These are phyloP conservation scores for Cremastobaeus sp. DNA, from an alignment of 2,888 invertebrate species.

Conservation along the genomic window DNA sequence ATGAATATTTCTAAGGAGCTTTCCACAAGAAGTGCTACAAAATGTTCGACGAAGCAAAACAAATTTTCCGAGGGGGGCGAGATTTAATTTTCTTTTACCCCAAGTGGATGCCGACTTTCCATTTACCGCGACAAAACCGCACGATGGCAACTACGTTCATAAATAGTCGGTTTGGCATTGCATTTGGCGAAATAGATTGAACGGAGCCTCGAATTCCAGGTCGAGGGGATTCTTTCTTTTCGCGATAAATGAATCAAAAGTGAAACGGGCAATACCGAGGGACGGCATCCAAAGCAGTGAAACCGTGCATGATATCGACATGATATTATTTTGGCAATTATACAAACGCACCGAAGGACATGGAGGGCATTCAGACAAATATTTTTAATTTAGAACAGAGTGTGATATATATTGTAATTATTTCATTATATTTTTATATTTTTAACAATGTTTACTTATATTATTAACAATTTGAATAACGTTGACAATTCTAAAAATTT, in stretches of 20 bases:
- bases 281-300: slow-evolving; percentile 63
- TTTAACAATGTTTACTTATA: no score
- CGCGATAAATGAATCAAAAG: slow-evolving; percentile 69
- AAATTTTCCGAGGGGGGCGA: slow-evolving; percentile 32
- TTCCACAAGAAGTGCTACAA: slow-evolving; percentile 46
- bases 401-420: no score
- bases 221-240: slow-evolving; percentile 57
- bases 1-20: no score
- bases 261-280: slow-evolving; percentile 66
- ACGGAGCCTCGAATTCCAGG: slow-evolving; percentile 57
- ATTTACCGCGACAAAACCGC: slow-evolving; percentile 58
- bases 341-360: slow-evolving; percentile 10
- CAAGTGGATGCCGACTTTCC: slow-evolving; percentile 52
- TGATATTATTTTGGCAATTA: slow-evolving; percentile 40
- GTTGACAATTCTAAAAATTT: no score
- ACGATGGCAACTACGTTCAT: slow-evolving; percentile 47
- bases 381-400: no score
- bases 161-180: slow-evolving; percentile 53
- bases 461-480: no score
- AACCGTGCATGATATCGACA: slow-evolving; percentile 42
- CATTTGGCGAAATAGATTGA: slow-evolving; percentile 65
- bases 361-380: no score
- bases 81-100: slow-evolving; percentile 62
- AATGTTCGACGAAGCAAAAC: slow-evolving; percentile 54
- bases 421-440: no score